These are phyloP conservation scores for Pterocles gutturalis DNA, from an alignment of 2,113 vertebrate species.

Conservation along the genomic window DNA sequence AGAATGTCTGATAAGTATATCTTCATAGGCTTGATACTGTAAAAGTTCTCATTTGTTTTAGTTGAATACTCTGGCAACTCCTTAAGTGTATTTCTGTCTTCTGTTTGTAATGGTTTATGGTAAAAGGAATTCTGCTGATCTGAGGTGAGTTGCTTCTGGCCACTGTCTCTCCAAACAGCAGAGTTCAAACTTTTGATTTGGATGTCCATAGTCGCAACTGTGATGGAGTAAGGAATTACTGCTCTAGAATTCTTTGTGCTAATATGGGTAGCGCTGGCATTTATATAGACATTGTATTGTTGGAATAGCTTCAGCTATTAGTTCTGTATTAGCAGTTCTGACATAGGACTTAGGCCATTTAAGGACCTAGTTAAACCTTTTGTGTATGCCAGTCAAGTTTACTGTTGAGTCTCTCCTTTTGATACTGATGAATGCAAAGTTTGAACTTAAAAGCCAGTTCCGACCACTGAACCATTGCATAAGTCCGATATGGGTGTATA, in stretches of 20 bases:
- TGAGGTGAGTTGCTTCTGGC: not conserved
- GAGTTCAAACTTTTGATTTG: not conserved
- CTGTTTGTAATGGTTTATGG: not conserved
- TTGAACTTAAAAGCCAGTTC: not conserved
- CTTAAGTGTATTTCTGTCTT: not conserved
- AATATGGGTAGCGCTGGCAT: not conserved
- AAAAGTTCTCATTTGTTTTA: not conserved
- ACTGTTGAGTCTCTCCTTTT: not conserved
- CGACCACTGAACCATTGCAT: not conserved
- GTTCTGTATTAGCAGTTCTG: not conserved
- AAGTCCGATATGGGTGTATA: rapidly evolving
- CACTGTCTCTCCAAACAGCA: not conserved
- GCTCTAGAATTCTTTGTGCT: not conserved
- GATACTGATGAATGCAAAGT: not conserved
- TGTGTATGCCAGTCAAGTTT: not conserved
- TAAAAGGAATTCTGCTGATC: not conserved
- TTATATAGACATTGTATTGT: not conserved
- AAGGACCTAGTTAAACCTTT: not conserved
- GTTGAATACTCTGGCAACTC: not conserved
- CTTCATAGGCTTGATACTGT: not conserved
- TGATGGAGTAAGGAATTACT: not conserved
- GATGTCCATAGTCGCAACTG: not conserved
- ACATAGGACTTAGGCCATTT: not conserved
- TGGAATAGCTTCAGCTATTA: not conserved
- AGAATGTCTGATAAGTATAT: not conserved